Percentiles rank a stretch among this genome's conserved stretches.
phyloP scores from a whole-genome alignment of 2,888 invertebrate genomes.

The Perdita meconis region DNA sequence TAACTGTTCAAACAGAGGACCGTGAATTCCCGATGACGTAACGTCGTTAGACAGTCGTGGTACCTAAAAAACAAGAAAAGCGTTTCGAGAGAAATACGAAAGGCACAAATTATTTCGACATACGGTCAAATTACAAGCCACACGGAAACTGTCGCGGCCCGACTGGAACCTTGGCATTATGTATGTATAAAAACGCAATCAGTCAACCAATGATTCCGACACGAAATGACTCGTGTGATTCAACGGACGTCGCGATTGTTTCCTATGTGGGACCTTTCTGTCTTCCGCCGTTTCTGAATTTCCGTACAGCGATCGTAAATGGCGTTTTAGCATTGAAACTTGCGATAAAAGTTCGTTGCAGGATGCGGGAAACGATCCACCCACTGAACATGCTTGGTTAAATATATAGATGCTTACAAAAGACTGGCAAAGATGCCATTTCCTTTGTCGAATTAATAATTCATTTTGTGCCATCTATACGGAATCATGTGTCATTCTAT shows the following conservation, averaged over 20 bases:
- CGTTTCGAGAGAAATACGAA: neutral
- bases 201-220: neutral
- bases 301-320: neutral
- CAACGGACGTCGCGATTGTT: neutral
- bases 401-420: constrained; percentile 2
- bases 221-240: neutral
- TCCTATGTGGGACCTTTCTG: neutral
- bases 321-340: neutral
- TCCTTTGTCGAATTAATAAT: neutral
- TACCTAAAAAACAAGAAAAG: neutral
- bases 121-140: constrained; percentile 6
- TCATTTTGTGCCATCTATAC: neutral
- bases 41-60: neutral
- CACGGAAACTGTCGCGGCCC: neutral
- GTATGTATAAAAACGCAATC: constrained; percentile 8
- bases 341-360: neutral
- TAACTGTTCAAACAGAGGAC: neutral
- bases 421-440: neutral
- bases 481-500: neutral
- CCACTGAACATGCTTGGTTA: neutral
- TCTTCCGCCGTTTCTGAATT: neutral
- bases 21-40: neutral
- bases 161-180: constrained; percentile 13
- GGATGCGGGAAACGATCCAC: neutral
- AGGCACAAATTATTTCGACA: constrained; percentile 4